Evolutionary conservation across 2,888 invertebrate genomes (phyloP), one percentile per base, ranked within the genome.

Genomic region (Meghimatium bilineatum): DNA sequence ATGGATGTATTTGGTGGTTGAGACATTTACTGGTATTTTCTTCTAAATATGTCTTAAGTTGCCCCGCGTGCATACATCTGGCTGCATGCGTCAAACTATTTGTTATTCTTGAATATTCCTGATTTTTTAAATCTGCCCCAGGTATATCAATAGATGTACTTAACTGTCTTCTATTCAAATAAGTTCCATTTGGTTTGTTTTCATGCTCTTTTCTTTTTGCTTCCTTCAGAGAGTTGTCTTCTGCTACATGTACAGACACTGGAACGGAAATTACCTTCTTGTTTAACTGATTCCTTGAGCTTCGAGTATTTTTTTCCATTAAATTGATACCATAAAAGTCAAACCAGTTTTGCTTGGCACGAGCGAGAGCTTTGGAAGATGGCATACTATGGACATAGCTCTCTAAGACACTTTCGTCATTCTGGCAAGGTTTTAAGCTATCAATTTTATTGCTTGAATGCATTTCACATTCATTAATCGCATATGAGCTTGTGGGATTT

Each of bases 271-370:
- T n/a, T 44, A 67, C 12, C 12, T 66, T 66, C 32, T 67, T 44
- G 44, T 78, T 44, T 66, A 36, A 38, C n/a, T 78, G 38, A 26
- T 23, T n/a, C 5, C 26, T 60, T n/a, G n/a, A 6, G 26, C 14
- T 23, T 63, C 36, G 36, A 23, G 17, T 36, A n/a, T 14, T 12
- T 20, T 26, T 38, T 36, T 60, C 38, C 0, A 14, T 0, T 56
- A 56, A 23, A 2, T 69, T 29, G 23, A 80, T 71, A 0, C 67
- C 80, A 52, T 80, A 80, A 71, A 80, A 69, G n/a, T 80, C 69
- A 5, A 80, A 52, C 80, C 67, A 80, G 0, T 69, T 71, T 34
- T 80, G 80, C 32, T 56, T 69, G 5, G 80, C 80, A 38, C 38
- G 49, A 20, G 56, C 44, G 8, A 80, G 52, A 26, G 44, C 29